Conservation (phyloP, 2,797 vertebrate genomes). For the Gambelia wislizenii region DNA sequence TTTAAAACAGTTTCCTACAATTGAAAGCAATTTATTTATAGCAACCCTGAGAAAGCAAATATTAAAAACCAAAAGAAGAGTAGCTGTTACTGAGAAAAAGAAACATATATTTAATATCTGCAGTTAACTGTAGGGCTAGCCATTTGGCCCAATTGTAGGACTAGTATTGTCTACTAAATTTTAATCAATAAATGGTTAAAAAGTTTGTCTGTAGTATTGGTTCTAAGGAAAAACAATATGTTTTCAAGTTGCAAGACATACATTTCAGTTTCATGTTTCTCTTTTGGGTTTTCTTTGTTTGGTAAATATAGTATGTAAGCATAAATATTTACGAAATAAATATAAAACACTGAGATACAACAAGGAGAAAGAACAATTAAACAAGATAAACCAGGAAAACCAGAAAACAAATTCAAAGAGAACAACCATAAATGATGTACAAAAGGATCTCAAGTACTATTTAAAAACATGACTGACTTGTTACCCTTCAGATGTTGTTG, state of each 20-base stretch:
- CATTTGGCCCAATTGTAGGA: not conserved
- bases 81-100: not conserved
- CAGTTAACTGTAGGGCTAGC: not conserved
- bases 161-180: not conserved
- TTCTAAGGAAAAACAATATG: not conserved
- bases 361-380: not conserved
- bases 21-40: not conserved
- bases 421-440: not conserved
- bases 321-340: not conserved
- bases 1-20: not conserved
- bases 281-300: not conserved
- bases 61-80: constrained; percentile 2
- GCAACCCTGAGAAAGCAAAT: not conserved
- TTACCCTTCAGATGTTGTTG: too few species aligned
- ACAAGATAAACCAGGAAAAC: not conserved
- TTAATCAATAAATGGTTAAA: not conserved
- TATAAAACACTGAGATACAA: not conserved
- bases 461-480: not conserved
- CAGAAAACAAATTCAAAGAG: not conserved
- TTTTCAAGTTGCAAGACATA: not conserved
- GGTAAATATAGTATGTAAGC: not conserved
- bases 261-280: not conserved
- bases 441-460: not conserved
- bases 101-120: not conserved
- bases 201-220: not conserved